Evolutionary conservation across 2,797 vertebrate species (phyloP).

Genomic region (Sebastolobus alascanus): DNA sequence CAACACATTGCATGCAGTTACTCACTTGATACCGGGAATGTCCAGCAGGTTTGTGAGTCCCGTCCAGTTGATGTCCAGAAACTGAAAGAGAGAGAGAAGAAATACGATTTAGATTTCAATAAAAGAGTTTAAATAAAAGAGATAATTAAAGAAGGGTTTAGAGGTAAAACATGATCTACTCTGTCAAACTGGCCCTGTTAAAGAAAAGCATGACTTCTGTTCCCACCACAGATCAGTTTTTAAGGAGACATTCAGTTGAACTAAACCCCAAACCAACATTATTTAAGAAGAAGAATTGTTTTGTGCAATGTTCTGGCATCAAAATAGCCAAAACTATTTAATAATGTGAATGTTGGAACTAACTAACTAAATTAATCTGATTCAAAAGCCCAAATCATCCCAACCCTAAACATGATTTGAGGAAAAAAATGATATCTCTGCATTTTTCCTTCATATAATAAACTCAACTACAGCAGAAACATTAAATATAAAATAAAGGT

Average conservation of each 20-base stretch:
- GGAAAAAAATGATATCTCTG: not conserved
- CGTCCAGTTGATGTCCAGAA: slow-evolving; percentile 97
- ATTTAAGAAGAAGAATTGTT: too few species aligned
- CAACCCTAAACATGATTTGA: not conserved
- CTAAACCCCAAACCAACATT: too few species aligned
- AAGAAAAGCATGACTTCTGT: not conserved
- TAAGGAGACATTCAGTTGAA: not conserved
- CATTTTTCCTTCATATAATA: not conserved
- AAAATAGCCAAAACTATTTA: not conserved
- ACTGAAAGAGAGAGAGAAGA: slow-evolving; percentile 79
- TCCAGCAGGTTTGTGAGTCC: slow-evolving; percentile 98
- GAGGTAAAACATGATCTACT: not conserved
- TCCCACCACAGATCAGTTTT: not conserved
- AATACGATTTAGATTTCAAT: not conserved
- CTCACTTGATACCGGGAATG: slow-evolving; percentile 97
- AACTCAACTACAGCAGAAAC: not conserved
- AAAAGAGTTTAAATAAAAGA: not conserved
- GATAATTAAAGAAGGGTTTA: too few species aligned
- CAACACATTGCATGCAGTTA: slow-evolving; percentile 25
- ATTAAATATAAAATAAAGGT: not conserved
- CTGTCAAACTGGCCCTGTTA: not conserved
- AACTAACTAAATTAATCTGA: not conserved
- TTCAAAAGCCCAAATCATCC: not conserved
- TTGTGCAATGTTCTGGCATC: not conserved
- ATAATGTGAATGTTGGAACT: not conserved